phyloP scores from a whole-genome alignment of 2,797 vertebrate genomes.

The Tangara arthus region DNA sequence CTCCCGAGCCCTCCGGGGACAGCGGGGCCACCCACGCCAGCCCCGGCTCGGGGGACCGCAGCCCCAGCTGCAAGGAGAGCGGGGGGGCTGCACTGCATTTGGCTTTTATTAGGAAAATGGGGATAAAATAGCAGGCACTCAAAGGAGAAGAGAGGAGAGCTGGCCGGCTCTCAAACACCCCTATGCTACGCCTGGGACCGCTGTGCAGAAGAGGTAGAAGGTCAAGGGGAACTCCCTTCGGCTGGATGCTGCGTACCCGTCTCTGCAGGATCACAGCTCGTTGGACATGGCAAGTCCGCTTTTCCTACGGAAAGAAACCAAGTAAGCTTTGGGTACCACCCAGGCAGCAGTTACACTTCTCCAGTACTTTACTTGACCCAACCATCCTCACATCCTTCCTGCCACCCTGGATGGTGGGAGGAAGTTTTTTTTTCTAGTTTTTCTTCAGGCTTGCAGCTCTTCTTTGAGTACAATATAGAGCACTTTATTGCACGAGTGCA shows the following conservation, averaged over 20 bases:
- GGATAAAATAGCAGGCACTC: too few species aligned
- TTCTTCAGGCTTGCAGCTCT: background rate
- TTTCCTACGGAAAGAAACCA: background rate
- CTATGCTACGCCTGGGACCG: fast-evolving
- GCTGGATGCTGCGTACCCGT: background rate
- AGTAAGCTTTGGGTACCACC: background rate
- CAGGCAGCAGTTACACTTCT: background rate
- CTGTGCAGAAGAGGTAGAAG: background rate
- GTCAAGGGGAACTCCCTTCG: background rate
- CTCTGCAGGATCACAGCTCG: background rate
- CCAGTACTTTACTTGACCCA: background rate
- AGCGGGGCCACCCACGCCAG: background rate
- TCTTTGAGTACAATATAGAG: background rate
- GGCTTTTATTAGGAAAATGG: background rate
- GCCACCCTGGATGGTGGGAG: background rate
- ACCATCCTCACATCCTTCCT: background rate
- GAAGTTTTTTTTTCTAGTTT: background rate
- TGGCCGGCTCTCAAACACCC: background rate
- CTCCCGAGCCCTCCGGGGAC: background rate
- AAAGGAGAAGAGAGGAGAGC: background rate
- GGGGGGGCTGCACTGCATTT: fast-evolving
- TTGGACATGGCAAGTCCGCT: background rate
- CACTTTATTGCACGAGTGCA: background rate
- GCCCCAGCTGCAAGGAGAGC: background rate
- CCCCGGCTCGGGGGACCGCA: background rate